Percentiles rank a stretch among this genome's conserved stretches.
Evolutionary conservation across 1,140 invertebrate species (phyloP).

Genomic region (Monomorium pharaonis): DNA sequence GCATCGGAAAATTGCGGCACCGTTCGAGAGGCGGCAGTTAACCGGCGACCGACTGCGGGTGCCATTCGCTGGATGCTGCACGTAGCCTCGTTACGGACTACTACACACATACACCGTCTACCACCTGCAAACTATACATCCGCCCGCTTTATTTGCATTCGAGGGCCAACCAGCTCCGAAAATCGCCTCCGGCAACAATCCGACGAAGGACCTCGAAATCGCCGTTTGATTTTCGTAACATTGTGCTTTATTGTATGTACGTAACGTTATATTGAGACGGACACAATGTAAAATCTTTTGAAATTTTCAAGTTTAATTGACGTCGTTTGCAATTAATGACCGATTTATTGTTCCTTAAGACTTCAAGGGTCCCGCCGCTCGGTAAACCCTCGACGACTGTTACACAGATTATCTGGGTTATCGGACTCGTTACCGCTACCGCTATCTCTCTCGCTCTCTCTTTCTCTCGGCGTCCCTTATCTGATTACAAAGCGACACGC

Average conservation of each 20-base stretch:
- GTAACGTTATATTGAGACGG: neutral
- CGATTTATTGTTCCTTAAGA: too few species aligned
- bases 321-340: too few species aligned
- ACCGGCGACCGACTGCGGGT: neutral
- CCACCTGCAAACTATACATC: neutral
- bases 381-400: conserved; percentile 10
- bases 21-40: conserved; percentile 12
- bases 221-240: neutral
- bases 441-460: conserved; percentile 25
- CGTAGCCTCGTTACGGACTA: conserved; percentile 40
- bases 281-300: neutral
- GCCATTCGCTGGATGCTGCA: conserved; percentile 51
- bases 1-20: conserved; percentile 47
- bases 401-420: conserved; percentile 54
- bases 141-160: neutral
- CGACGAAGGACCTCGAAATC: neutral
- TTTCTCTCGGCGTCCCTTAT: conserved; percentile 33
- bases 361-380: neutral
- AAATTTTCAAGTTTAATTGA: neutral
- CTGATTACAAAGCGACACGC: conserved; percentile 29
- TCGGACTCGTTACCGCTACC: conserved; percentile 39
- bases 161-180: neutral
- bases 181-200: neutral
- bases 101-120: conserved; percentile 24
- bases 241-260: neutral